Conservation (phyloP, 2,888 invertebrate species). For the Acanthosepion lycidas region DNA sequence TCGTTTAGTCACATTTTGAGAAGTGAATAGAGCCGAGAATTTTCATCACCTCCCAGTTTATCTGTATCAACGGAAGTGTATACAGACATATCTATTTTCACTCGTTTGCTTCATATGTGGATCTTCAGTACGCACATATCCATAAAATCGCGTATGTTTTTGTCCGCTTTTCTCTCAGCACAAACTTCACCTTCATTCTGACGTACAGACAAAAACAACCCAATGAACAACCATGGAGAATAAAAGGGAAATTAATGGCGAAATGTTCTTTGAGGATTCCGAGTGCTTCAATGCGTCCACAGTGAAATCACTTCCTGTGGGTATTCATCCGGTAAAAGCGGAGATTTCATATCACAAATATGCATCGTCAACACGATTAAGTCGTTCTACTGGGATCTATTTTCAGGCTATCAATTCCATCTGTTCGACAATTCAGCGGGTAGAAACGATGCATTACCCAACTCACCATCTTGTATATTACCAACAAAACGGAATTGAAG, state of each 20-base stretch:
- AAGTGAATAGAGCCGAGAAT: too few species aligned
- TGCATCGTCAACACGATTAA: not conserved
- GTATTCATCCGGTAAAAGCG: not conserved
- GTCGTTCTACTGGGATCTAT: slow-evolving; percentile 3
- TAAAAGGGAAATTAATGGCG: not conserved
- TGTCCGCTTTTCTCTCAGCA: not conserved
- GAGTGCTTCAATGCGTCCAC: not conserved
- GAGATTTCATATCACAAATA: not conserved
- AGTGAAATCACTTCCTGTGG: not conserved
- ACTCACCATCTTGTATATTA: not conserved
- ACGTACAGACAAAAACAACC: not conserved
- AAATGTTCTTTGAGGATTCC: not conserved
- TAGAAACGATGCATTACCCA: not conserved
- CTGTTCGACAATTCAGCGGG: slow-evolving; percentile 2
- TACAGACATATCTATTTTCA: not conserved
- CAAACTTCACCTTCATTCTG: not conserved
- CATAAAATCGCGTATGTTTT: not conserved
- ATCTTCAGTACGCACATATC: not conserved
- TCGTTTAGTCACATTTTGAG: too few species aligned
- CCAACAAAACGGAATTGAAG: not conserved
- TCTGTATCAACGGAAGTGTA: not conserved
- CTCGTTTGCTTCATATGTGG: not conserved
- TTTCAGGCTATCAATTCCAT: not conserved
- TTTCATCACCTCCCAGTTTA: too few species aligned
- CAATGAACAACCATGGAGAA: not conserved